Evolutionary conservation across 2,888 invertebrate species (phyloP).

Genomic region (Trichopoda pennipes): DNA sequence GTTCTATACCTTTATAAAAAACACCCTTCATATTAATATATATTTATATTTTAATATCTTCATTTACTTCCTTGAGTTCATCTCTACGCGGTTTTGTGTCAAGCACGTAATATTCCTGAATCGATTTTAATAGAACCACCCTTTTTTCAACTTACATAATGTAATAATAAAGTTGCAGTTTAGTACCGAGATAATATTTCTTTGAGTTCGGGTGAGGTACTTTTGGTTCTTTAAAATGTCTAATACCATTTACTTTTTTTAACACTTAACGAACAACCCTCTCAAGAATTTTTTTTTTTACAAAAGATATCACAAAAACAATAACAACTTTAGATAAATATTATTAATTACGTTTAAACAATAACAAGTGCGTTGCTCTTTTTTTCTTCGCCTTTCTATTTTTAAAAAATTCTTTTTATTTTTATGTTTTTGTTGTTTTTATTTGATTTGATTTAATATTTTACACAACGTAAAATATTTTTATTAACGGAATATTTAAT

Average conservation of each 20-base stretch:
- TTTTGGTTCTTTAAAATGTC: no score
- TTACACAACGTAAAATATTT: slow-evolving; percentile 51
- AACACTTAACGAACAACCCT: slow-evolving; percentile 36
- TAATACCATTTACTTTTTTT: not conserved
- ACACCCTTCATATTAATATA: no score
- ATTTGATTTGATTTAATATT: slow-evolving; percentile 34
- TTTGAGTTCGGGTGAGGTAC: no score
- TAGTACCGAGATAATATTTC: no score
- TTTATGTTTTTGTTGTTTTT: slow-evolving; percentile 26
- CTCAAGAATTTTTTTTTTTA: slow-evolving; percentile 42
- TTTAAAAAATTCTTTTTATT: slow-evolving; percentile 12
- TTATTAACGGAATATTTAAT: slow-evolving; percentile 46
- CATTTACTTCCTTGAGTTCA: no score
- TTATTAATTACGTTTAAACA: slow-evolving; percentile 52
- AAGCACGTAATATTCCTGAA: no score
- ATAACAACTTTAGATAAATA: slow-evolving; percentile 19
- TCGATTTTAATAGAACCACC: no score
- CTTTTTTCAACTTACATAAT: no score
- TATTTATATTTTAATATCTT: no score
- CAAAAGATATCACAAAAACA: not conserved
- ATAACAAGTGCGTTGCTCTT: slow-evolving; percentile 62
- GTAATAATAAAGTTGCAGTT: no score
- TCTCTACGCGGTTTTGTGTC: no score
- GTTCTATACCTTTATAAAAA: no score
- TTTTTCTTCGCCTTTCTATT: slow-evolving; percentile 21